These are phyloP conservation scores for Myrmecobius fasciatus DNA, from an alignment of 2,113 vertebrate genomes.

Conservation along the genomic window DNA sequence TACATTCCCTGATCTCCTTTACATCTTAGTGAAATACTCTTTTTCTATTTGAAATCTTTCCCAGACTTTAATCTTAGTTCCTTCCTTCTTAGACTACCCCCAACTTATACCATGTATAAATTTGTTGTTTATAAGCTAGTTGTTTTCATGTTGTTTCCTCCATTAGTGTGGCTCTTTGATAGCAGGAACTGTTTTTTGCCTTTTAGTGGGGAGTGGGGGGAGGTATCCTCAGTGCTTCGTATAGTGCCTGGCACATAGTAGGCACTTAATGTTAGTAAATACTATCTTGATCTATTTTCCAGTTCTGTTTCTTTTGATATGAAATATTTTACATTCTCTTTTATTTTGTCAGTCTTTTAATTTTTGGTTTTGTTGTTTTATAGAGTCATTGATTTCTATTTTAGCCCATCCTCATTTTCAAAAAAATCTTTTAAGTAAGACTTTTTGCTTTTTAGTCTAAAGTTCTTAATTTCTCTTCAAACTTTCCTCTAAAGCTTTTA, in stretches of 20 bases:
- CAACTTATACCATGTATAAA: background rate
- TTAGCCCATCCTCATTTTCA: background rate
- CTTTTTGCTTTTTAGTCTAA: background rate
- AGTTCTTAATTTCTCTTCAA: background rate
- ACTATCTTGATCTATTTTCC: background rate
- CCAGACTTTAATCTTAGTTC: background rate
- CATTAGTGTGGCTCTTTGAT: background rate
- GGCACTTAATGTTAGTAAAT: background rate
- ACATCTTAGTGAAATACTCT: too few relatives aligned
- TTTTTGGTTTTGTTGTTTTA: background rate
- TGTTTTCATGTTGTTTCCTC: background rate
- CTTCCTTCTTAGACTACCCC: background rate
- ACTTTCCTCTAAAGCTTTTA: background rate
- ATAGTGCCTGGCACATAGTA: background rate
- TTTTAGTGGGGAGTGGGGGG: background rate
- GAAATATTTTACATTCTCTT: background rate
- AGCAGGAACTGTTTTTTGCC: background rate
- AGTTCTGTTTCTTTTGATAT: background rate
- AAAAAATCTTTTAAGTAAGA: background rate
- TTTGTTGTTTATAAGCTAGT: background rate
- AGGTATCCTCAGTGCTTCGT: background rate
- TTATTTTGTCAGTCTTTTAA: background rate
- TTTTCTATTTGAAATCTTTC: background rate
- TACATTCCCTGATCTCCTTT: too few relatives aligned
- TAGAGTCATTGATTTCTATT: background rate